These are phyloP conservation scores for Saccopteryx bilineata DNA, from an alignment of 2,113 vertebrate species.

Conservation along the genomic window DNA sequence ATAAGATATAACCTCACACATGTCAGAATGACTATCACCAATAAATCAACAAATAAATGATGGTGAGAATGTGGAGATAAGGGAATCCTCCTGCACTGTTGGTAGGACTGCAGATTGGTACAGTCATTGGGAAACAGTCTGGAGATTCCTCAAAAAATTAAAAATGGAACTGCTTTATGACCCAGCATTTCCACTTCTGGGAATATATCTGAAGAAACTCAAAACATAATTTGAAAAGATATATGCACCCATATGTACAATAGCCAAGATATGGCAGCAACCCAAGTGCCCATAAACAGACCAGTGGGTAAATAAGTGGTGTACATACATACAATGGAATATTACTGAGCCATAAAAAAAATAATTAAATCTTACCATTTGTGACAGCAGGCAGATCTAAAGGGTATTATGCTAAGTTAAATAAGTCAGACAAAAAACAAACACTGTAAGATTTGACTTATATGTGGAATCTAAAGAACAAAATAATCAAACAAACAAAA, in stretches of 20 bases:
- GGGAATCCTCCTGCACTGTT: not conserved
- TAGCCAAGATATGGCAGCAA: not conserved
- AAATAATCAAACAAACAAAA: not conserved
- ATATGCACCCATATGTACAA: not conserved
- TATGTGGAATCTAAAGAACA: not conserved
- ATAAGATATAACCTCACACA: not conserved
- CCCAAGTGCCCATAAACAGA: not conserved
- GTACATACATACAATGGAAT: not conserved
- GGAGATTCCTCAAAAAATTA: not conserved
- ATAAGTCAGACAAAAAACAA: not conserved
- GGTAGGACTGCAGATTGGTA: not conserved
- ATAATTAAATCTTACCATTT: not conserved
- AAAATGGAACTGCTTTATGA: not conserved
- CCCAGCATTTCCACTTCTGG: not conserved
- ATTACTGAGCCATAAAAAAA: not conserved
- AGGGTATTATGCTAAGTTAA: not conserved
- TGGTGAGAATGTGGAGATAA: not conserved
- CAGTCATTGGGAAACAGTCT: not conserved
- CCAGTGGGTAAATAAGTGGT: not conserved
- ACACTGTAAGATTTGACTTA: not conserved
- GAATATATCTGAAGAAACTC: not conserved
- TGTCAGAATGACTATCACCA: not conserved
- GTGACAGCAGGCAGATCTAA: not conserved
- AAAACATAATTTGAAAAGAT: not conserved
- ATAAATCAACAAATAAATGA: not conserved